Evolutionary conservation across 2,888 invertebrate genomes (phyloP), one percentile per base, ranked within the genome.

Genomic region (Melanargia galathea): DNA sequence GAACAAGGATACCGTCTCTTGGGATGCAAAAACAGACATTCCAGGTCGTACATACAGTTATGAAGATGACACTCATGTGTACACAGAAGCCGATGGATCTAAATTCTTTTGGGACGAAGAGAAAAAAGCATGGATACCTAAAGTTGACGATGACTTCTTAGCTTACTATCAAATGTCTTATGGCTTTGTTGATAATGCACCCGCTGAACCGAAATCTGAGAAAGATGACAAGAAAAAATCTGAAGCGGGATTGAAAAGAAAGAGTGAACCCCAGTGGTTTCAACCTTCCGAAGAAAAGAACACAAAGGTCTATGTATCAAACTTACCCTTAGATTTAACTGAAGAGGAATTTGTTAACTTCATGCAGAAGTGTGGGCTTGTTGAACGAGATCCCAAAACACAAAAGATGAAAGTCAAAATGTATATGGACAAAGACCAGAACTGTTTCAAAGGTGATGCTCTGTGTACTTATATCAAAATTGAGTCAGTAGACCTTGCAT

Each of bases 121-220:
- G 43, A 98, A 96, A 82, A 95, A 94, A 77, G 98, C 98, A 4
- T 99, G 99, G 98, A 96, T 99, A 87, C 99, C 99, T 0, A 97
- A 97, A 93, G 94, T 99, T 67, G 97, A 98, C 90, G 98, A 98
- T 76, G 97, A 99, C 75, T 99, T 99, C 79, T 93, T 99, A 91
- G 99, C 99, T 0, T 93, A 93, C 62, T 99, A 99, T 90, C 98
- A 99, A 88, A 96, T 99, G 94, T 97, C 93, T 77, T 99, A 99
- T 87, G 97, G 97, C 4, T 97, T 97, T 82, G 92, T 94, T 51
- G 95, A 96, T 74, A 94, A 94, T 71, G 92, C 87, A 59, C 54
- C 79, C 16, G 78, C 79, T 61, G 78, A 87, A 67, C 73, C 71
- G 22, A 77, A 81, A 58, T 80, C 81, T 62, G 70, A 84, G 68